Evolutionary conservation across 2,797 vertebrate genomes (phyloP).

Genomic region (Gymnoscopelus microlampas): DNA sequence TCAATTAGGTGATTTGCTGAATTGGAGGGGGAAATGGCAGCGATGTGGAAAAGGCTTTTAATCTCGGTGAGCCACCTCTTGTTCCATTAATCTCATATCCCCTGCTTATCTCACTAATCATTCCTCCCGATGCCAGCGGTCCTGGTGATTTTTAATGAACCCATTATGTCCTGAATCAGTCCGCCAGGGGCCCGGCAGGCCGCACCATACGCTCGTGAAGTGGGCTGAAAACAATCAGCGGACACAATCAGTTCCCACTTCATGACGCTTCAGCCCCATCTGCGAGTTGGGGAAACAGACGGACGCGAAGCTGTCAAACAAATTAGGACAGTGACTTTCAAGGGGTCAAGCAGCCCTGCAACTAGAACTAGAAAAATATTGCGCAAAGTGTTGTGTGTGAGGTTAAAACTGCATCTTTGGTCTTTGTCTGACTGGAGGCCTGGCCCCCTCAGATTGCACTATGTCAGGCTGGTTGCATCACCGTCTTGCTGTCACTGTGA

Average conservation of each 20-base stretch:
- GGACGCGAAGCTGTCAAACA: conserved; percentile 32
- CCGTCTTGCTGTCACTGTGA: conserved; percentile 22
- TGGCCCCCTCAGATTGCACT: conserved; percentile 34
- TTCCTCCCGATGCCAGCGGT: conserved; percentile 74
- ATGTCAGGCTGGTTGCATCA: conserved; percentile 47
- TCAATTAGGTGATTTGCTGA: conserved; percentile 79
- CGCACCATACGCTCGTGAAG: conserved; percentile 53
- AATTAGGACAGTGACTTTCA: conserved; percentile 34
- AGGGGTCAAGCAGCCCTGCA: conserved; percentile 39
- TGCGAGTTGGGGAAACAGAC: conserved; percentile 37
- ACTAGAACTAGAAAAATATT: conserved; percentile 30
- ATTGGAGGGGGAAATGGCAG: conserved; percentile 72
- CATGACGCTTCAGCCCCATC: conserved; percentile 35
- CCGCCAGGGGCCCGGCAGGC: conserved; percentile 67
- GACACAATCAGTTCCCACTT: conserved; percentile 42
- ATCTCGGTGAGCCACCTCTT: conserved; percentile 78
- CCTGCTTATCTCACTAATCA: conserved; percentile 81
- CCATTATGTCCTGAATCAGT: conserved; percentile 72
- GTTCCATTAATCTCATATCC: conserved; percentile 78
- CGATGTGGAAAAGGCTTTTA: conserved; percentile 82
- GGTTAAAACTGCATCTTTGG: conserved; percentile 18
- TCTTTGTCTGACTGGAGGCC: conserved; percentile 19
- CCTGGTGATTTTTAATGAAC: conserved; percentile 74
- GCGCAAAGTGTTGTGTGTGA: background rate
- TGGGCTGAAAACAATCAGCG: conserved; percentile 72